Evolutionary conservation across 2,888 invertebrate genomes (phyloP), one percentile per base, ranked within the genome.

Genomic region (Brachyptera putata): DNA sequence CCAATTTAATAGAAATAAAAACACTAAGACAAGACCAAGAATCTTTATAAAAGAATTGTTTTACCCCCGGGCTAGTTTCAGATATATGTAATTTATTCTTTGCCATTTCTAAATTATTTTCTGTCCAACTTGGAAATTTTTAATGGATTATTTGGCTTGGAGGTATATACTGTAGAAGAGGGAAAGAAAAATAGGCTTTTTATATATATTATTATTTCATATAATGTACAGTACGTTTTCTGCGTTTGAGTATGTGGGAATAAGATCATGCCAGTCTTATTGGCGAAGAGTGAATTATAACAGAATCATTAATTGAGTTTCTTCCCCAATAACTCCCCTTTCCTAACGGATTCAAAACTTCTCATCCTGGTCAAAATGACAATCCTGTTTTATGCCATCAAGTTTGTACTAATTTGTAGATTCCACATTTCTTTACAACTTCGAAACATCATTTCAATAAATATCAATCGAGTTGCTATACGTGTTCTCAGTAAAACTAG

Each of bases 101-200:
- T 50, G 30, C 59, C 59, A 53, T 59, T 39, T 53, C 59, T 53
- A 58, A 58, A 58, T 58, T 50, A 58, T 58, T 58, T 58, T 58
- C 58, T 58, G 39, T 48, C 49, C 50, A 50, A 39, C 53, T 53
- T 53, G 43, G 53, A 36, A 36, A 53, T 41, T 59, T 59, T 53
- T 59, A 59, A 59, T 59, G 59, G 50, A 50, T 37, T 53, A 59
- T 41, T 53, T 59, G 30, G 49, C 59, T 50, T n/a, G 16, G n/a
- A 53, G 59, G 59, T 50, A 53, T 34, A 53, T 30, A 41, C 16
- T 41, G 18, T 41, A 21, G 24, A 13, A 21, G 46, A 22, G 3
- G 37, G 41, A 2, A 41, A 25, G 49, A 53, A 53, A 53, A 53
- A 36, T 18, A 34, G 53, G 34, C 34, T 21, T 24, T n/a, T 26